phyloP scores from a whole-genome alignment of 1,140 invertebrate genomes.

The Philotrypesis tridentata region DNA sequence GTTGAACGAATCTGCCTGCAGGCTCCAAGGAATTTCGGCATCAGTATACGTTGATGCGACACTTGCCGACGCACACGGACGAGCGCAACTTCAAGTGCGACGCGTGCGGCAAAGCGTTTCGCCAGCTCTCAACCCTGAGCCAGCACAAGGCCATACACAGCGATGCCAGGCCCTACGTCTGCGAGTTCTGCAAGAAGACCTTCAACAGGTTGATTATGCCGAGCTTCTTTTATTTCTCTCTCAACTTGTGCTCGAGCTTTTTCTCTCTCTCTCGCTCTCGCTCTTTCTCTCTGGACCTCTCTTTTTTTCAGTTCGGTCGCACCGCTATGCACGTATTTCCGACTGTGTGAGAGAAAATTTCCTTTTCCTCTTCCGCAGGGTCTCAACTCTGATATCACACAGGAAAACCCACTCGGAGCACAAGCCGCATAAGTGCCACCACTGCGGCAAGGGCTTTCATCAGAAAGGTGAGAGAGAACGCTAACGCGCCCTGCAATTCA shows the following conservation, averaged over 20 bases:
- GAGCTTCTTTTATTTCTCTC: not conserved
- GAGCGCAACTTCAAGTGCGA: conserved; percentile 88
- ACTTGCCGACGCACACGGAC: conserved; percentile 87
- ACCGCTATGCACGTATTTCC: conserved; percentile 4
- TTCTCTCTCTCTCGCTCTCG: too few relatives aligned
- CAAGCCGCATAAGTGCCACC: conserved; percentile 82
- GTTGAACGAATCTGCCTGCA: conserved; percentile 53
- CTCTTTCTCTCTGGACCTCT: not conserved
- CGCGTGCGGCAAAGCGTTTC: conserved; percentile 86
- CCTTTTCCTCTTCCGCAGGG: conserved; percentile 66
- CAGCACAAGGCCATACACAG: conserved; percentile 85
- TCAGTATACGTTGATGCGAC: conserved; percentile 86
- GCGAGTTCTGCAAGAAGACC: conserved; percentile 83
- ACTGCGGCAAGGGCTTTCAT: conserved; percentile 85
- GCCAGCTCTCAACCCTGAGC: conserved; percentile 83
- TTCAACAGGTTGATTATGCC: conserved; percentile 76
- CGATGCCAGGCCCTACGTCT: conserved; percentile 80
- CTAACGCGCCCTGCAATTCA: not conserved
- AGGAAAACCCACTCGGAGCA: conserved; percentile 83
- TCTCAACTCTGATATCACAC: conserved; percentile 84
- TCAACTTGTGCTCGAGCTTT: not conserved
- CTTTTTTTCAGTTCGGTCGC: conserved; percentile 26
- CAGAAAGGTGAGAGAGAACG: conserved; percentile 79
- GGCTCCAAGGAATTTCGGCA: conserved; percentile 83
- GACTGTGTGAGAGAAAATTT: conserved; percentile 9